Conservation (phyloP, 1,140 invertebrate species). For the Brachionus manjavacas region DNA sequence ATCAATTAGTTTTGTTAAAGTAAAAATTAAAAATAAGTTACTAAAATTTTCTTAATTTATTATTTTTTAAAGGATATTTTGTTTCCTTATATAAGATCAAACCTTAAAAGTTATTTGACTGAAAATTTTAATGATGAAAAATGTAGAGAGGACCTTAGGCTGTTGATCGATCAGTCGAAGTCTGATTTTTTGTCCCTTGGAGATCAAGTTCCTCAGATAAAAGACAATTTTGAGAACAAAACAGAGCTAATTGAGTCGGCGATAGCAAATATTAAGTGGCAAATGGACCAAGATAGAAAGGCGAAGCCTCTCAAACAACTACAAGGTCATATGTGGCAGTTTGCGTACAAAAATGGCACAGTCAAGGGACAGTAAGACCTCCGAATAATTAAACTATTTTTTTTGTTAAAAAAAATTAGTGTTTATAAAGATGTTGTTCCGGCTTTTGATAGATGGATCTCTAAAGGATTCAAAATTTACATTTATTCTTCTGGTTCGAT, state of each 20-base stretch:
- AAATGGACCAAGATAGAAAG: constrained; percentile 76
- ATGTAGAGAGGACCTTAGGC: constrained; percentile 6
- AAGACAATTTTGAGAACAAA: not conserved
- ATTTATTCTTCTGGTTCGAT: constrained; percentile 88
- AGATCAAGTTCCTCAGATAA: not conserved
- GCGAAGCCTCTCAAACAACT: constrained; percentile 73
- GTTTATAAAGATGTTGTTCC: constrained; percentile 76
- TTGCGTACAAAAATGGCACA: constrained; percentile 71
- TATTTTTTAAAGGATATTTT: constrained; percentile 10
- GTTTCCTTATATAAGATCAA: constrained; percentile 30
- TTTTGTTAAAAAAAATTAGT: constrained; percentile 58
- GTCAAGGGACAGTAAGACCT: constrained; percentile 80
- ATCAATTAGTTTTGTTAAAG: constrained; percentile 40
- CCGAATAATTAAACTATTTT: not conserved
- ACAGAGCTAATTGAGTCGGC: constrained; percentile 49
- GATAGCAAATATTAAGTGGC: constrained; percentile 66
- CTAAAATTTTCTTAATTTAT: not conserved
- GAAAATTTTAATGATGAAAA: constrained; percentile 11
- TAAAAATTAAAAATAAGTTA: not conserved
- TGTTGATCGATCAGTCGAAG: not conserved
- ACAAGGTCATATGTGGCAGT: constrained; percentile 80
- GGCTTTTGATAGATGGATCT: constrained; percentile 68
- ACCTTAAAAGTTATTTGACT: not conserved
- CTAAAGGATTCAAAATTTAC: constrained; percentile 67
- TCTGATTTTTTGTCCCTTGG: not conserved